Evolutionary conservation across 2,797 vertebrate genomes (phyloP).

Genomic region (Diglossa cyanea): DNA sequence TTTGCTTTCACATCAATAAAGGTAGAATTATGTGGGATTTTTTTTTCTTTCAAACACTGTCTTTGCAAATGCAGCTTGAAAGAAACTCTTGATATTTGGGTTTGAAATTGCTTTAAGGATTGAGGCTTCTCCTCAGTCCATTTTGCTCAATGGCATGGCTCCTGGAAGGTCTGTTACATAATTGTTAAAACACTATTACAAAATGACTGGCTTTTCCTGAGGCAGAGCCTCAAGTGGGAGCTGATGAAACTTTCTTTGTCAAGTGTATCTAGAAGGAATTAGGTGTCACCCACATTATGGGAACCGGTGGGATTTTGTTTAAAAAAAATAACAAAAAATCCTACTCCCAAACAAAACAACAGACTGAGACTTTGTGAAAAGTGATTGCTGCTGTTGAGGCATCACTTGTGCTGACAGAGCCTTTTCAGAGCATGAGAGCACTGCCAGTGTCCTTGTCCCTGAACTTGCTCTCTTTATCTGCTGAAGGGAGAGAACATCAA

Average conservation of each 20-base stretch:
- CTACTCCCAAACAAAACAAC: neutral
- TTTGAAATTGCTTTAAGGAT: conserved; percentile 22
- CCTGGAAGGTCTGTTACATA: conserved; percentile 7
- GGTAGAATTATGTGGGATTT: neutral
- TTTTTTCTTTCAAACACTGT: neutral
- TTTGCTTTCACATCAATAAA: neutral
- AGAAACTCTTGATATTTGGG: neutral
- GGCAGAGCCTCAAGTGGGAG: neutral
- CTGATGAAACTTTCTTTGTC: neutral
- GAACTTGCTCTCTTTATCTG: neutral
- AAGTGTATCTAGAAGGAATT: neutral
- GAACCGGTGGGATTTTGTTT: neutral
- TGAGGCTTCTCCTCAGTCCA: neutral
- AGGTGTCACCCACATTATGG: neutral
- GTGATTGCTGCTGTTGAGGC: neutral
- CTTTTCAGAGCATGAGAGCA: neutral
- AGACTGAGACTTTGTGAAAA: neutral
- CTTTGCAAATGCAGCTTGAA: neutral
- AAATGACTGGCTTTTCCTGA: neutral
- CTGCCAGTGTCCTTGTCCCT: neutral
- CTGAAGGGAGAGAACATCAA: neutral
- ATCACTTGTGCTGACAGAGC: neutral
- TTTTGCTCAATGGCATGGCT: neutral
- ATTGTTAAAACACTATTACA: neutral
- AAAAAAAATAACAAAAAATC: neutral